Percentiles rank a stretch among this genome's conserved stretches.
These are phyloP conservation scores for Petrocephalus zakoni DNA, from an alignment of 2,113 vertebrate genomes.

Conservation along the genomic window DNA sequence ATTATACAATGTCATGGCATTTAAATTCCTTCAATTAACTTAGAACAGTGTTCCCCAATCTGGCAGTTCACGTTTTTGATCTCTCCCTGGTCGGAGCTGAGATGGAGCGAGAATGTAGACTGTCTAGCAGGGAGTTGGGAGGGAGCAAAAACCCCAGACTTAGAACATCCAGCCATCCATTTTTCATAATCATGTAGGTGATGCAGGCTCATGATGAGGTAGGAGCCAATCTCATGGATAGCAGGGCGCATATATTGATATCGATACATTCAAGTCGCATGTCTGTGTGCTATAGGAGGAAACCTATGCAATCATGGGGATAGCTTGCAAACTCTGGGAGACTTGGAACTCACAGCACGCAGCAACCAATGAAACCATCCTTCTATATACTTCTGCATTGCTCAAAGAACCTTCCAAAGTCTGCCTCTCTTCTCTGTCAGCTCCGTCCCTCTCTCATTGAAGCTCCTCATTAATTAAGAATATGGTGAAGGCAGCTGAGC, in stretches of 20 bases:
- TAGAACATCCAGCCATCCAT: neutral
- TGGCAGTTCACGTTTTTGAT: too few relatives aligned
- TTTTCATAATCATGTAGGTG: neutral
- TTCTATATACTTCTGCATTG: neutral
- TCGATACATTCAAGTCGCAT: neutral
- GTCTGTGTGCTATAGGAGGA: neutral
- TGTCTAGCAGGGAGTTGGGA: too few relatives aligned
- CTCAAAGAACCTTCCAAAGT: neutral
- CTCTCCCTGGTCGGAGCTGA: too few relatives aligned
- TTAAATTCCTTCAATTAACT: neutral
- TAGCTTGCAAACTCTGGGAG: neutral
- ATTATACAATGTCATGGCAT: neutral
- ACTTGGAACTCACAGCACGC: neutral
- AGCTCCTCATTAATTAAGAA: slow-evolving; percentile 29
- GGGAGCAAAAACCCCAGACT: too few relatives aligned
- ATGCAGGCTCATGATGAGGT: neutral
- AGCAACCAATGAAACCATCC: neutral
- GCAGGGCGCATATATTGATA: neutral
- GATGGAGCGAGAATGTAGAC: too few relatives aligned
- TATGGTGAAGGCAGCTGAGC: slow-evolving; percentile 14
- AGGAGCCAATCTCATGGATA: neutral
- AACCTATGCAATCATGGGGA: neutral
- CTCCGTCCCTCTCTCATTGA: neutral
- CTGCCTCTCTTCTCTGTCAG: neutral
- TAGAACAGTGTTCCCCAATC: too few relatives aligned